Conservation (phyloP, 2,888 invertebrate genomes). For the Eustalomyia histrio region DNA sequence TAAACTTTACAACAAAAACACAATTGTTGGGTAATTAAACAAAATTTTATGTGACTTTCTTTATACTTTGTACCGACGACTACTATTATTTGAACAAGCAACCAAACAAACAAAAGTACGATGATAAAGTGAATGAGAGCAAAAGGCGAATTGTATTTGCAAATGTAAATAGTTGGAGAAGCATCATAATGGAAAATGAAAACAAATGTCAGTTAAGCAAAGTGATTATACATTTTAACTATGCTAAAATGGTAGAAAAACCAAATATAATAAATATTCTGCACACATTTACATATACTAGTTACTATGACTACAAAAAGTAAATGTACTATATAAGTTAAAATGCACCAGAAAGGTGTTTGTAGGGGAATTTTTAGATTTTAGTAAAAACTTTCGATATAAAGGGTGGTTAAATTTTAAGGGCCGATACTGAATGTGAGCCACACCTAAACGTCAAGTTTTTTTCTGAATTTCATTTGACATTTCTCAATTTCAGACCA, state of each 20-base stretch:
- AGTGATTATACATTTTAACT: constrained; percentile 24
- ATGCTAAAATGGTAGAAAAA: constrained; percentile 24
- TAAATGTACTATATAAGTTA: too few species aligned
- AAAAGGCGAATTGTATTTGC: neutral
- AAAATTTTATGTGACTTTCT: constrained; percentile 19
- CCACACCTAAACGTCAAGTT: too few species aligned
- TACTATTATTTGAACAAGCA: neutral
- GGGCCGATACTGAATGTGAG: too few species aligned
- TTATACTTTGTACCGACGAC: constrained; percentile 3
- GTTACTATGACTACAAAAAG: too few species aligned
- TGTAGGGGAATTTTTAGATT: too few species aligned
- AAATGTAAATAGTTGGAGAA: neutral
- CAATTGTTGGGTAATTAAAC: constrained; percentile 43
- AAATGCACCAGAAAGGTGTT: too few species aligned
- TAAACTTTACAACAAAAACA: constrained; percentile 18
- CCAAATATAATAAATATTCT: constrained; percentile 24
- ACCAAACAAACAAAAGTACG: too few species aligned
- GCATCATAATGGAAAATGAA: constrained; percentile 21
- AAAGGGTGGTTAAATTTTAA: too few species aligned
- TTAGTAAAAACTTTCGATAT: too few species aligned
- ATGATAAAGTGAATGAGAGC: neutral
- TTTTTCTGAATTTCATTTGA: too few species aligned
- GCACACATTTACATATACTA: too few species aligned
- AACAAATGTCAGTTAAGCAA: constrained; percentile 32
- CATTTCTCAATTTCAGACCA: too few species aligned